A percentile compares a stretch with the other conserved stretches of the same genome.
phyloP scores from a whole-genome alignment of 2,113 vertebrate species.

The Trematocara unimaculatum region DNA sequence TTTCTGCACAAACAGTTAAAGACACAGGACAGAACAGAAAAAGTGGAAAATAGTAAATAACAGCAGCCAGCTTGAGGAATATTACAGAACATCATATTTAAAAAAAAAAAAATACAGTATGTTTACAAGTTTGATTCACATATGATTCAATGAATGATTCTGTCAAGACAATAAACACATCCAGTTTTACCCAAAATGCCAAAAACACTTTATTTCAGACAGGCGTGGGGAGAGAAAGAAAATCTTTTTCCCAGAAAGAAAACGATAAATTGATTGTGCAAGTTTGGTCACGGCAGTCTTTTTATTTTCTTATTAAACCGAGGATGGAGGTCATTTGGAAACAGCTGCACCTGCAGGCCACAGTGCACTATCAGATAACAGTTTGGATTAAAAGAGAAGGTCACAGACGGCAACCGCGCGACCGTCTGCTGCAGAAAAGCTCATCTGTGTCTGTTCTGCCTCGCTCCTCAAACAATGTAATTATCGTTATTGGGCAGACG shows the following conservation, averaged over 20 bases:
- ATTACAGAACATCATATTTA: not conserved
- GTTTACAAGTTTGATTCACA: not conserved
- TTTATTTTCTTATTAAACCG: not conserved
- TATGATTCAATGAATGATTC: not conserved
- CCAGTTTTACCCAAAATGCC: not conserved
- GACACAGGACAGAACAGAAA: not conserved
- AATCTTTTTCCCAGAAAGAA: not conserved
- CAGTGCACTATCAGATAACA: not conserved
- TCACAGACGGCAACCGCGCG: not conserved
- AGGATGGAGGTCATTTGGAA: not conserved
- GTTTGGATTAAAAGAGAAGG: constrained; percentile 21
- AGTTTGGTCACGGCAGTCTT: not conserved
- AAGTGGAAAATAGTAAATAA: not conserved
- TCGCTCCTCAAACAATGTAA: not conserved
- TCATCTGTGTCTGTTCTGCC: not conserved
- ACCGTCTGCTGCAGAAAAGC: not conserved
- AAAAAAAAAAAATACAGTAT: not conserved
- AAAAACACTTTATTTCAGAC: not conserved
- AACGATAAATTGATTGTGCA: not conserved
- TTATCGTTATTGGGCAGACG: not conserved
- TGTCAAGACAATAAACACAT: not conserved
- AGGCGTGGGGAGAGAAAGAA: not conserved
- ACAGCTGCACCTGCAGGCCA: constrained; percentile 3
- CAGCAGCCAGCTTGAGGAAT: not conserved
- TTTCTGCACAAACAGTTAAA: not conserved